Evolutionary conservation across 2,113 vertebrate genomes (phyloP), one percentile per base, ranked within the genome.

Genomic region (Cyanocitta stelleri): DNA sequence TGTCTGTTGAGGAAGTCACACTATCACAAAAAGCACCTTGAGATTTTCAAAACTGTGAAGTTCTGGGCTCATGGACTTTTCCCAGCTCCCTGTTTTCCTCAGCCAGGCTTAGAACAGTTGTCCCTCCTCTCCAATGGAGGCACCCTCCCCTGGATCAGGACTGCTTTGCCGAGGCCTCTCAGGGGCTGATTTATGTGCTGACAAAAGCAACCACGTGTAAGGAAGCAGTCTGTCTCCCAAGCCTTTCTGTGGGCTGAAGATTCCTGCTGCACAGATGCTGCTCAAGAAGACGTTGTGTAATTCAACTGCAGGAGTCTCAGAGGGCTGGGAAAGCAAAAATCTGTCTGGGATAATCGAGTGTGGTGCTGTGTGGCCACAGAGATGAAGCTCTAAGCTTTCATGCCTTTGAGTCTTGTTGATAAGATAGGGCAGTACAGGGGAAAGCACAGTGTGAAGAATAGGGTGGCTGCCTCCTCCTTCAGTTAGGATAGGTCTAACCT

Each of bases 201-300:
- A 87, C 86, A 91, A 94, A 95, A 94, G 54, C 77, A 89, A 76
- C 44, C 64, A 95, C 16, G 26, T 95, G 84, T 95, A 91, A 85
- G 80, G 89, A 87, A 90, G 58, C 84, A 94, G 89, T 75, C 61
- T 85, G 84, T 63, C 77, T 94, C 73, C 64, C 87, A 64, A 82
- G 69, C 33, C 18, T 89, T 92, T 91, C 69, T 82, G 66, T 32
- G 58, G 64, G 44, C 18, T 68, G 66, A 78, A 79, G 77, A 82
- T 61, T 95, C 89, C 84, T 95, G 87, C 56, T 87, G 49, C 61
- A 75, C 91, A 87, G 80, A 89, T 94, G 89, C 86, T 82, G 26
- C 56, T 87, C 69, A 64, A 78, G 73, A 61, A 89, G 91, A 85
- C 1, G 1, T n/a, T n/a, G 35, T n/a, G 73, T 81, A 67, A 87